Conservation (phyloP, 2,888 invertebrate species). For the Ormyrus nitidulus region DNA sequence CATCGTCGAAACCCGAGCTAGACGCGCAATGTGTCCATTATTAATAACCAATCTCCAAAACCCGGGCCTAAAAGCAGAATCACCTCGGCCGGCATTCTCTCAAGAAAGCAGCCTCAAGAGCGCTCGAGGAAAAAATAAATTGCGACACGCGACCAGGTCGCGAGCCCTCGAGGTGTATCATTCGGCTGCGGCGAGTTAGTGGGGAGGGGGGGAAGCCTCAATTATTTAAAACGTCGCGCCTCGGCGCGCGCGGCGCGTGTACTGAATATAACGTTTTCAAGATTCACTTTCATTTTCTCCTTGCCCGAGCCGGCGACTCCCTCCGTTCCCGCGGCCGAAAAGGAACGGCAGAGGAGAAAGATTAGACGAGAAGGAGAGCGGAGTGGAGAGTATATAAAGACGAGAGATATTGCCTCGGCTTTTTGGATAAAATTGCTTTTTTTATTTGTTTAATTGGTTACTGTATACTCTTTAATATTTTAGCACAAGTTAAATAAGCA, state of each 20-base stretch:
- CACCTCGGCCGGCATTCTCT: background rate
- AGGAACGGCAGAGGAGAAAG: constrained; percentile 37
- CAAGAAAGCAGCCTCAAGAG: constrained; percentile 3
- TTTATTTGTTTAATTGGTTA: too few relatives aligned
- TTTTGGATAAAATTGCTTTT: too few relatives aligned
- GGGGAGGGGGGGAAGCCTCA: constrained; percentile 57
- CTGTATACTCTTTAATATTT: too few relatives aligned
- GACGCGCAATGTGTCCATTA: too few relatives aligned
- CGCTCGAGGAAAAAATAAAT: constrained; percentile 45
- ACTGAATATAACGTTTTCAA: constrained; percentile 67
- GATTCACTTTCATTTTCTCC: constrained; percentile 68
- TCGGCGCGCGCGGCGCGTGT: constrained; percentile 59
- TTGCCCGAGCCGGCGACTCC: background rate
- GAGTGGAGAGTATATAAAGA: background rate
- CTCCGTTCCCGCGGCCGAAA: constrained; percentile 6
- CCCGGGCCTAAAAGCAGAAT: too few relatives aligned
- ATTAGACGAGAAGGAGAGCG: constrained; percentile 28
- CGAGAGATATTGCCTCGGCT: too few relatives aligned
- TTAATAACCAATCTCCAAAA: too few relatives aligned
- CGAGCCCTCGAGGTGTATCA: constrained; percentile 23
- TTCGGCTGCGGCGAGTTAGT: constrained; percentile 51
- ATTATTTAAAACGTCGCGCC: constrained; percentile 70
- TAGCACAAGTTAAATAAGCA: too few relatives aligned
- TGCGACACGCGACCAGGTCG: constrained; percentile 57
- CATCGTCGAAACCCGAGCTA: too few relatives aligned